Base-by-base conservation (phyloP, 2,797 vertebrate species). In the Sebastes glaucus region DNA sequence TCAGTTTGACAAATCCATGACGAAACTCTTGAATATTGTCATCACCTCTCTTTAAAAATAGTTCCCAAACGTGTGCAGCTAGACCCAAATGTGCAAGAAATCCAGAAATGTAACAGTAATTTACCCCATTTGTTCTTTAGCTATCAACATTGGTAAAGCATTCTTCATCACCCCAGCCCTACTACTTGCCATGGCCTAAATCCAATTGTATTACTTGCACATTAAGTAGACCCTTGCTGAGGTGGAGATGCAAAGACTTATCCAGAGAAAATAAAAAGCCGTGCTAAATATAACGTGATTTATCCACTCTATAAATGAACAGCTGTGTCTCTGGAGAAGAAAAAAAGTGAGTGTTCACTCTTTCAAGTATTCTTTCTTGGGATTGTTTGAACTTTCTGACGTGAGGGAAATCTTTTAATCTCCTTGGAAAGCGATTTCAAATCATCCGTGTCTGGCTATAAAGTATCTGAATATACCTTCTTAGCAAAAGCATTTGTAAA, bases 81-180 rank as follows among this genome's bases (percentile, higher is more conserved):
- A 11, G 82, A 71, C 60, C 32, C 5, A 80, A 71, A 82, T 78
- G 82, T 89, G 83, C 80, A 88, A 80, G 23, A 70, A 60, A 22
- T 63, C 65, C 73, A 74, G 5, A 80, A 78, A 56, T 74, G 82
- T 89, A 91, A 91, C 78, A 92, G 78, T 28, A 77, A 87, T 86
- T 38, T 49, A 81, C 35, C 10, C 46, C 46, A 23, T 85, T 91
- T 90, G 89, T 91, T 91, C 75, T 78, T 81, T 64, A 73, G 82
- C 81, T 76, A 68, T 84, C 22, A 30, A 71, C 71, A 81, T 80
- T 77, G 22, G 57, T 82, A 83, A 57, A 77, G 56, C 77, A 42
- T 80, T 64, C 67, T 35, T n/a, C 5, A 60, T 66, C 30, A 46
- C 33, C 16, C 20, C 30, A 65, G 13, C 27, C 16, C 25, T 3